Conservation (phyloP, 2,888 invertebrate species). For the Onthophagus sagittarius region DNA sequence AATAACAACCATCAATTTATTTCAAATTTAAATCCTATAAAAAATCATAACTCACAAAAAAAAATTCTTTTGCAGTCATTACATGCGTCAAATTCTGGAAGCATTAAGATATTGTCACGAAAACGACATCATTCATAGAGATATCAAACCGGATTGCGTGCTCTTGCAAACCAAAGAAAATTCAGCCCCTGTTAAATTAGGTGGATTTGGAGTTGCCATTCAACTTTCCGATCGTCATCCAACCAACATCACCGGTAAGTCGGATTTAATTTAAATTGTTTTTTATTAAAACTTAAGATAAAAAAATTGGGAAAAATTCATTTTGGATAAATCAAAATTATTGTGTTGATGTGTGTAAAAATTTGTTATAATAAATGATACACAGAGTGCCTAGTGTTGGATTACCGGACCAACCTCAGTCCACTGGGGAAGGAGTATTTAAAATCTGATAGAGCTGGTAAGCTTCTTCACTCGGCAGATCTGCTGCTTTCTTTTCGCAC, state of each 20-base stretch:
- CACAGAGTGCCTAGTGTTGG: conserved; percentile 59
- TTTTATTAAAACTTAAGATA: background rate
- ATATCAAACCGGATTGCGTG: conserved; percentile 96
- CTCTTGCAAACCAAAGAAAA: conserved; percentile 94
- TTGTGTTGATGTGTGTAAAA: conserved; percentile 22
- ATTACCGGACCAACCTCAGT: conserved; percentile 73
- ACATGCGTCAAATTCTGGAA: conserved; percentile 97
- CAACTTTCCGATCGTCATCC: conserved; percentile 77
- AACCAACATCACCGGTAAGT: conserved; percentile 27
- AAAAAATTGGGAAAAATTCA: background rate
- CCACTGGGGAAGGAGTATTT: conserved; percentile 78
- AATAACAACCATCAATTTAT: too few relatives aligned
- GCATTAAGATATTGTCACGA: conserved; percentile 97
- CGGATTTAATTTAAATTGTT: background rate
- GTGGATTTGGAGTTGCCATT: conserved; percentile 95
- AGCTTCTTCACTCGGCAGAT: conserved; percentile 45
- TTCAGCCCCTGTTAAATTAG: conserved; percentile 96
- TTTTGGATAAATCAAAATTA: background rate
- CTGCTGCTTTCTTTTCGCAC: conserved; percentile 19
- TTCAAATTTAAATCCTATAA: too few relatives aligned
- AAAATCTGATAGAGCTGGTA: conserved; percentile 81
- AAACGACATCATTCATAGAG: conserved; percentile 96
- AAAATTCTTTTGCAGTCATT: conserved; percentile 67
- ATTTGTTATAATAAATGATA: conserved; percentile 22
- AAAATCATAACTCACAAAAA: background rate